Base-by-base conservation (phyloP, 2,797 vertebrate species). In the Lithobates pipiens region DNA sequence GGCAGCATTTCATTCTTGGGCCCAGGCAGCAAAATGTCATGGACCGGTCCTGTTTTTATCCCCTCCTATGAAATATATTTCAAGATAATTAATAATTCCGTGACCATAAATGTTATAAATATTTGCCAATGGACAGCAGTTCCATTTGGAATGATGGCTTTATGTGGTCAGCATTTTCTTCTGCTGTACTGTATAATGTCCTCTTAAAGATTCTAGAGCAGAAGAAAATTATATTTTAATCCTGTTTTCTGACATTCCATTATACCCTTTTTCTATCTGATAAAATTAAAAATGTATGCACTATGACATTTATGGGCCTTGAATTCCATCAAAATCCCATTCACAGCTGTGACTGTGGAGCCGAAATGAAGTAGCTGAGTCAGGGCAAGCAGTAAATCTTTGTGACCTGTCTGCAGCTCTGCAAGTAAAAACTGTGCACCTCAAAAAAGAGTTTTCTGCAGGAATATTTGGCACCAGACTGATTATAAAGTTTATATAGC, bases 261-360 rank as follows among this genome's bases (percentile, higher is more conserved):
- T 72, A 61, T 72, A 72, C 50, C 50, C 25, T 65, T 61, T 61
- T 9, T 27, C 74, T 77, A 57, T 77, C 65, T 77, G 74, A 36
- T 10, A 27, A 69, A 42, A 83, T 83, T 76, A 76, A 36, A 83
- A 70, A 71, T 84, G 44, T 25, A 84, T 84, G 46, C 13, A 54
- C 75, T 27, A 18, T 77, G 82, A 84, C 82, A 84, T 84, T 84
- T 84, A 84, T 78, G 83, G 83, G 68, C 82, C 65, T 70, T 75
- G 11, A 50, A 69, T 84, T 69, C 70, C 44, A 71, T 77, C 44
- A 27, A 84, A 84, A 73, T 84, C 76, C 83, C 76, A 63, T 63
- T 78, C 76, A 32, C 76, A 78, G 67, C 75, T 78, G 83, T 29
- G n/a, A 61, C 34, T n/a, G 44, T 65, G 23, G 70, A 70, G 44